Evolutionary conservation across 2,888 invertebrate species (phyloP).

Genomic region (Platynereis dumerilii): DNA sequence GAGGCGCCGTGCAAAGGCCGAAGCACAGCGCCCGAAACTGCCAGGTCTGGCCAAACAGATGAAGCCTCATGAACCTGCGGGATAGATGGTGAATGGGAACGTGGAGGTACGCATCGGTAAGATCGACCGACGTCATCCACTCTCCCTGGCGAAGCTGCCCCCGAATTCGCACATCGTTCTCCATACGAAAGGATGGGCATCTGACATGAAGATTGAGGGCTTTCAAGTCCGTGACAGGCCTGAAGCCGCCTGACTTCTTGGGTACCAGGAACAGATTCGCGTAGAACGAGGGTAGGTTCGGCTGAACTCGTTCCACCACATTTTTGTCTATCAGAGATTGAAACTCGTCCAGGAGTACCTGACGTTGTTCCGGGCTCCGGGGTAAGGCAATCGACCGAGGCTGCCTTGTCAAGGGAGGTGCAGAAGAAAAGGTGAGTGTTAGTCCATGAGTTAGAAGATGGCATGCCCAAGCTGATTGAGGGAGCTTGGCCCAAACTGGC

Average conservation of each 20-base stretch:
- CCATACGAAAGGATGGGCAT: background rate
- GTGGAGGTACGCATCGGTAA: constrained; percentile 1
- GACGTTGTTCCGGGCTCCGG: background rate
- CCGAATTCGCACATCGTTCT: background rate
- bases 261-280: background rate
- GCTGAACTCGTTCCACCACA: background rate
- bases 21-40: background rate
- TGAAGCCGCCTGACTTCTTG: background rate
- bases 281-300: background rate
- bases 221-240: background rate
- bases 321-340: background rate
- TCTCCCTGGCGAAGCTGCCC: background rate
- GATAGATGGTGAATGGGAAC: background rate
- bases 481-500: too few species aligned
- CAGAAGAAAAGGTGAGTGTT: too few species aligned
- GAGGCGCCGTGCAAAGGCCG: background rate
- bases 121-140: background rate
- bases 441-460: too few species aligned
- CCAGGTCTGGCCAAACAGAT: background rate
- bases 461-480: too few species aligned
- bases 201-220: background rate
- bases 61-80: background rate
- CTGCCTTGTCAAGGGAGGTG: too few species aligned
- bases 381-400: too few species aligned
- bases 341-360: background rate